Evolutionary conservation across 64 coral and sea anemone genomes (phyloP), one percentile per base, ranked within the genome.

Genomic region (Dendronephthya gigantea): DNA sequence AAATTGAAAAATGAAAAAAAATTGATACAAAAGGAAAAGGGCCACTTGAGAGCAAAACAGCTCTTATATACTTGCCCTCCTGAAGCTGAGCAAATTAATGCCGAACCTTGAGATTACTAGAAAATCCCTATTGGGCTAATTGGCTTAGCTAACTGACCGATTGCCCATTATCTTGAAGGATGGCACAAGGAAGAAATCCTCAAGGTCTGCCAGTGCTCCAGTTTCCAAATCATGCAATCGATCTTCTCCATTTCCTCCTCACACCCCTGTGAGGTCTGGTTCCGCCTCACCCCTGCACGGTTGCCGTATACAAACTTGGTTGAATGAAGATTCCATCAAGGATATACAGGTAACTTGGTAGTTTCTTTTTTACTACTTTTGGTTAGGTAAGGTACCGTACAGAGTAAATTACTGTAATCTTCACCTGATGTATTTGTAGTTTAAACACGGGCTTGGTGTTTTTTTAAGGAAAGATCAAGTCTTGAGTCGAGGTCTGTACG

Each of bases 281-380:
- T 62, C 55, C 10, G 25, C 72, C 16, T 35, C 31, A 19, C 72
- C 72, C 36, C 12, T 79, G 19, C 91, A 93, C 30, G 88, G 85
- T 28, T 93, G 90, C 39, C 90, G 88, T 39, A 91, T 93, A 65
- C 94, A 97, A 45, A 93, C 84, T 49, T 97, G 94, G 94, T 36
- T 97, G 34, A 97, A 91, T 33, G 94, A 97, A 82, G 92, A 97
- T 74, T 93, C 91, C 32, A 86, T 97, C 3, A 86, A 91, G 52
- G 90, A 91, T 50, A 97, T 97, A 19, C 94, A 97, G 89, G 94
- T 97, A 89, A 28, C 15, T 39, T 36, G 31, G 0, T 74, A 12
- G 13, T 13, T 30, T 74, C 11, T 27, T 30, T 19, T 74, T 74
- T 74, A 19, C 25, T 74, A 11, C 12, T 0, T 27, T 28, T 74